phyloP scores from a whole-genome alignment of 1,140 invertebrate species.

The Charaxes varanes region DNA sequence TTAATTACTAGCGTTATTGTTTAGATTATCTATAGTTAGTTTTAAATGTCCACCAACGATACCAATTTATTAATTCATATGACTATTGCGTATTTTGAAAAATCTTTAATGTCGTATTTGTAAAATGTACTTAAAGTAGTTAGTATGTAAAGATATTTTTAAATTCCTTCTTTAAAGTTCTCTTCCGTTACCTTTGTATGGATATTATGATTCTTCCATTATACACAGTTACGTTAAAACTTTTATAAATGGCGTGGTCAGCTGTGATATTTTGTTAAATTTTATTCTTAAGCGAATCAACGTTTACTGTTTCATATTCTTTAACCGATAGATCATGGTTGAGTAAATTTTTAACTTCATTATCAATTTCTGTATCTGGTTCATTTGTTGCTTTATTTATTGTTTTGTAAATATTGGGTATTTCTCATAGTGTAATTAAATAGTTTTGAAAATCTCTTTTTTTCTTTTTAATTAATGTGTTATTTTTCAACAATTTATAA shows the following conservation, averaged over 20 bases:
- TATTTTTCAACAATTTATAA: constrained; percentile 28
- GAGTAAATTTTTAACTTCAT: constrained; percentile 32
- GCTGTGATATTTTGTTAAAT: constrained; percentile 74
- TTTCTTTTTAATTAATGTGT: too few relatives aligned
- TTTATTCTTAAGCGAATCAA: constrained; percentile 62
- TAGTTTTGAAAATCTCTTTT: constrained; percentile 39
- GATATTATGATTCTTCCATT: constrained; percentile 27
- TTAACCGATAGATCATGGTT: constrained; percentile 29
- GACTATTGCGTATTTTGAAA: constrained; percentile 54
- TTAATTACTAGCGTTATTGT: constrained; percentile 13
- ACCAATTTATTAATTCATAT: constrained; percentile 51
- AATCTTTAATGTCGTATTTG: constrained; percentile 66
- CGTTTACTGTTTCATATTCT: constrained; percentile 39
- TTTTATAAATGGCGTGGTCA: constrained; percentile 65
- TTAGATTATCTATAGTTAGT: constrained; percentile 17
- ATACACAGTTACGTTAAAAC: constrained; percentile 36
- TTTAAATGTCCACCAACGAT: constrained; percentile 50
- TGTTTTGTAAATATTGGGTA: constrained; percentile 61
- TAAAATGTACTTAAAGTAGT: constrained; percentile 67
- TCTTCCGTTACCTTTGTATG: constrained; percentile 24
- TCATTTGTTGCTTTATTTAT: constrained; percentile 67
- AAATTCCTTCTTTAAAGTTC: constrained; percentile 36
- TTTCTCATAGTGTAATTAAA: constrained; percentile 38
- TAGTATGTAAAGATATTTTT: constrained; percentile 37
- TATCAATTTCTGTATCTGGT: constrained; percentile 36